A percentile compares a stretch with the other conserved stretches of the same genome.
Conservation (phyloP, 35 echinoderm and acorn worm genomes). For the Ophiothrix spiculata region DNA sequence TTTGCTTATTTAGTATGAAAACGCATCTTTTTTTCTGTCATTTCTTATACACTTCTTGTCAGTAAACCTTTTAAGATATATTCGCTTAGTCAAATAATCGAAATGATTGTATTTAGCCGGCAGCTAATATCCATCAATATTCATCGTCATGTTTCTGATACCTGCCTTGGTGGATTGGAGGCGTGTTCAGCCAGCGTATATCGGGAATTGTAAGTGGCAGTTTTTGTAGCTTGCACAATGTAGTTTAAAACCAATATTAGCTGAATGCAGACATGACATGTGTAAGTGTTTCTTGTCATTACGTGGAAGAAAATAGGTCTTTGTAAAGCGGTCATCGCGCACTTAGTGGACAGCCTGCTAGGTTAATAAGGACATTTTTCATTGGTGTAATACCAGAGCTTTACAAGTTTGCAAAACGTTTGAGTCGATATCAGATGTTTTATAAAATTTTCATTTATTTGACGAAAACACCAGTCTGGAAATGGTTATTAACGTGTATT, state of each 20-base stretch:
- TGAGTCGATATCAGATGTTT: too few species aligned
- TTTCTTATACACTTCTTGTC: constrained; percentile 8
- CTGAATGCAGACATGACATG: neutral
- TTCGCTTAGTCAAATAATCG: neutral
- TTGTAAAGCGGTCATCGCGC: too few species aligned
- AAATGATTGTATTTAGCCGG: neutral
- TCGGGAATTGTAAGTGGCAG: neutral
- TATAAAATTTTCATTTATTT: too few species aligned
- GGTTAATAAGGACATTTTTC: too few species aligned
- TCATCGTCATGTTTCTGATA: neutral
- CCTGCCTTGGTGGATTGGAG: neutral
- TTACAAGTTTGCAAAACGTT: too few species aligned
- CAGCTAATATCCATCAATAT: constrained; percentile 8
- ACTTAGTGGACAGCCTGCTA: too few species aligned
- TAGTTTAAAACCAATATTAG: neutral
- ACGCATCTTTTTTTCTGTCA: neutral
- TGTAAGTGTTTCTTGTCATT: too few species aligned
- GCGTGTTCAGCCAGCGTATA: neutral
- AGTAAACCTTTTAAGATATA: constrained; percentile 5
- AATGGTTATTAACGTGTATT: too few species aligned
- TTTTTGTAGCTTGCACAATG: neutral
- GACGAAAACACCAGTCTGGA: too few species aligned
- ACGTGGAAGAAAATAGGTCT: too few species aligned
- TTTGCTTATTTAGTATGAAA: neutral
- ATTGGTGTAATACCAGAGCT: too few species aligned